Evolutionary conservation across 2,113 vertebrate genomes (phyloP).

Genomic region (human (Homo sapiens)): GRCh38 chr13:74653501-74654000

Average conservation of each 20-base stretch:
- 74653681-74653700: not conserved
- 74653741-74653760: not conserved
- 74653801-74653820: not conserved
- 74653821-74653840: not conserved
- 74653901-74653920: constrained; percentile 26
- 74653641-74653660: not conserved
- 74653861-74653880: not conserved
- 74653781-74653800: not conserved
- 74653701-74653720: not conserved
- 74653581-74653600: not conserved
- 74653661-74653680: not conserved
- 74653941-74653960: not conserved
- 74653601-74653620: not conserved
- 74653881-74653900: not conserved
- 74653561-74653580: not conserved
- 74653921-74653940: not conserved
- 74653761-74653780: not conserved
- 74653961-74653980: not conserved
- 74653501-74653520: not conserved
- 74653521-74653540: not conserved
- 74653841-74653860: not conserved
- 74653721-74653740: not conserved
- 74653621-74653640: not conserved
- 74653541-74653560: not conserved
- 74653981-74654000: not conserved